Conservation (phyloP, 2,113 vertebrate species). For the Aphelocoma coerulescens region DNA sequence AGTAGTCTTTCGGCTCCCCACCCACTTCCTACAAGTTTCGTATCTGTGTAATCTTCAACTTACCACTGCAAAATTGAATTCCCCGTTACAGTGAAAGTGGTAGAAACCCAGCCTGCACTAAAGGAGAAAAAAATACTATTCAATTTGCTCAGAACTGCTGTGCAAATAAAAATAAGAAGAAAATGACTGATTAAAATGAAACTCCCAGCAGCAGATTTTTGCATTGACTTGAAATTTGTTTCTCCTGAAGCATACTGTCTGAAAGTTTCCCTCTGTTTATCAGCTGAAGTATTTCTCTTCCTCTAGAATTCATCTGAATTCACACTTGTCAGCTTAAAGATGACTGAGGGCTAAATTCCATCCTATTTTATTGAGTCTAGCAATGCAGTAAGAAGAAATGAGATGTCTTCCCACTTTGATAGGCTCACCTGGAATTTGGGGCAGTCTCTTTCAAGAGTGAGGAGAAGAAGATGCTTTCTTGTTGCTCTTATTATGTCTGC, state of each 20-base stretch:
- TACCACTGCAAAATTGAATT: constrained; percentile 23
- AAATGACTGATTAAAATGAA: constrained; percentile 36
- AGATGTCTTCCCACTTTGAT: background rate
- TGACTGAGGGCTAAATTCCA: background rate
- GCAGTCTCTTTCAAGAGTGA: background rate
- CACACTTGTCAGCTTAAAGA: background rate
- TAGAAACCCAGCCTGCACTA: background rate
- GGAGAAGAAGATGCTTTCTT: background rate
- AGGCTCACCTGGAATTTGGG: background rate
- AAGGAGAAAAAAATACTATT: background rate
- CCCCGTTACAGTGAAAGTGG: background rate
- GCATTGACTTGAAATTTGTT: background rate
- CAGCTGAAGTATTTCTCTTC: background rate
- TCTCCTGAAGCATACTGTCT: background rate
- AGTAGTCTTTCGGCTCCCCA: background rate
- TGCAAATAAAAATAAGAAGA: constrained; percentile 38
- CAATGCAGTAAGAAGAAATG: background rate
- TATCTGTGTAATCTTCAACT: constrained; percentile 14
- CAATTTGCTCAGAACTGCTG: constrained; percentile 31
- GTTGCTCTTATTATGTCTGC: background rate
- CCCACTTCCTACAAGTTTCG: background rate
- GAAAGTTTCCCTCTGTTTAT: background rate
- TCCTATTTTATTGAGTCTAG: background rate
- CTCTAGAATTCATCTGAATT: background rate
- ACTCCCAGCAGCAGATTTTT: background rate